phyloP scores from a whole-genome alignment of 2,113 vertebrate species.

The Salvelinus sp. region DNA sequence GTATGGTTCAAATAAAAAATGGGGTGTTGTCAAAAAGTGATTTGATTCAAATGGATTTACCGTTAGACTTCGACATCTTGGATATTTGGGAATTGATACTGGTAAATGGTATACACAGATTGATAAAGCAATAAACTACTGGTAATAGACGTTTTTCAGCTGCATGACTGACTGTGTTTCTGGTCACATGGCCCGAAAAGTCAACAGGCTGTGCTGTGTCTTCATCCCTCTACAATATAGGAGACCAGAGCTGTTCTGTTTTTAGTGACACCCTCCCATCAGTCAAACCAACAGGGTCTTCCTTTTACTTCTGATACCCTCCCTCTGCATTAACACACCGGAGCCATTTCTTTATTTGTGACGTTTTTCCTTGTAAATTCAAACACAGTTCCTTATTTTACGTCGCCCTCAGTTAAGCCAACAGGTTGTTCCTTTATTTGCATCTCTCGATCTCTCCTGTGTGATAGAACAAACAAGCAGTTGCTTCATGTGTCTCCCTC shows the following conservation, averaged over 20 bases:
- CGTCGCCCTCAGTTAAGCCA: background rate
- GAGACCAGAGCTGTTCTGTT: slow-evolving; percentile 25
- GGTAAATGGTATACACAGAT: background rate
- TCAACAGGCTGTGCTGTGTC: slow-evolving; percentile 47
- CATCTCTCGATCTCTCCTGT: slow-evolving; percentile 25
- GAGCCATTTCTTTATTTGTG: background rate
- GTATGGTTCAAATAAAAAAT: too few species aligned
- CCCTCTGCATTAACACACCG: background rate
- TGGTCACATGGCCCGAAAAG: slow-evolving; percentile 49
- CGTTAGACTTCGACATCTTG: too few species aligned
- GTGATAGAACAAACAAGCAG: slow-evolving; percentile 44
- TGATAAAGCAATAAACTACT: slow-evolving; percentile 26
- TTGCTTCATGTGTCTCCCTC: slow-evolving; percentile 18
- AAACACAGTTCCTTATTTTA: background rate
- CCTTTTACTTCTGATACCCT: background rate
- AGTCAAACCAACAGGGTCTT: slow-evolving; percentile 52
- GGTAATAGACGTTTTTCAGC: slow-evolving; percentile 39
- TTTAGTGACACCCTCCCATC: slow-evolving; percentile 29
- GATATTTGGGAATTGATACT: too few species aligned
- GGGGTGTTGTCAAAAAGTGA: too few species aligned
- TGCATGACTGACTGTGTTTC: slow-evolving; percentile 28
- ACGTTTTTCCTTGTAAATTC: background rate
- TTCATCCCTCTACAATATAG: slow-evolving; percentile 34
- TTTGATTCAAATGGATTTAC: too few species aligned
- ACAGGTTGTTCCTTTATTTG: slow-evolving; percentile 33